Conservation (phyloP, 2,888 invertebrate genomes). For the Eupithecia tripunctaria region DNA sequence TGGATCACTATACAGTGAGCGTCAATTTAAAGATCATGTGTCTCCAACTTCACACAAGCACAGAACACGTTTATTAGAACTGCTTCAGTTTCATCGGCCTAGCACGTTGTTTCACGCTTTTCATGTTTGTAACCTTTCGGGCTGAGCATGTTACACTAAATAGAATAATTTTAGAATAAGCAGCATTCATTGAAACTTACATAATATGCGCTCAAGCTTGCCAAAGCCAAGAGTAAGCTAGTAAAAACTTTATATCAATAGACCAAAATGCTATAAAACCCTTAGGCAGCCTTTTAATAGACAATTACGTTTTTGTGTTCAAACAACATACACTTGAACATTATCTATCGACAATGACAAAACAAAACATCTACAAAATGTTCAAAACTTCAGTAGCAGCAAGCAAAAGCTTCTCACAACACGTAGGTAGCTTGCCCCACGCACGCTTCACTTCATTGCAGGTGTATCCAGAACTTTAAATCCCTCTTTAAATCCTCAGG, state of each 20-base stretch:
- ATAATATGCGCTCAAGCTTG: background rate
- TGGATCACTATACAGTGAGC: background rate
- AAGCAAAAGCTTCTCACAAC: constrained; percentile 18
- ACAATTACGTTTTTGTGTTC: constrained; percentile 1
- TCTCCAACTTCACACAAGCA: constrained; percentile 22
- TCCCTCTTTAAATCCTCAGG: constrained; percentile 78
- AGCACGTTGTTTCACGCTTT: constrained; percentile 66
- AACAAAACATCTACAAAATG: background rate
- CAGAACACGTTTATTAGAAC: constrained; percentile 33
- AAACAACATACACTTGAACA: background rate
- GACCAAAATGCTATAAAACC: background rate
- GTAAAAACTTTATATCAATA: background rate
- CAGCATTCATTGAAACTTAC: background rate
- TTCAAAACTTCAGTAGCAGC: background rate
- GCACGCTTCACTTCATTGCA: constrained; percentile 17
- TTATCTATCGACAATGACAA: background rate
- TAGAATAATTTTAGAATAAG: constrained; percentile 15
- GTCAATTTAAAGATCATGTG: constrained; percentile 24
- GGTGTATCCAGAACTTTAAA: constrained; percentile 23
- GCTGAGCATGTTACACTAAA: constrained; percentile 62
- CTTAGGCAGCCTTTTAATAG: background rate
- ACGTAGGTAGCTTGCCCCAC: constrained; percentile 14
- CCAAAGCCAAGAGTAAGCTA: background rate
- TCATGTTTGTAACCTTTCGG: constrained; percentile 56
- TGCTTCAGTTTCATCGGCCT: constrained; percentile 65